Base-by-base conservation (phyloP, 2,797 vertebrate species). In the Lithobates sylvaticus region DNA sequence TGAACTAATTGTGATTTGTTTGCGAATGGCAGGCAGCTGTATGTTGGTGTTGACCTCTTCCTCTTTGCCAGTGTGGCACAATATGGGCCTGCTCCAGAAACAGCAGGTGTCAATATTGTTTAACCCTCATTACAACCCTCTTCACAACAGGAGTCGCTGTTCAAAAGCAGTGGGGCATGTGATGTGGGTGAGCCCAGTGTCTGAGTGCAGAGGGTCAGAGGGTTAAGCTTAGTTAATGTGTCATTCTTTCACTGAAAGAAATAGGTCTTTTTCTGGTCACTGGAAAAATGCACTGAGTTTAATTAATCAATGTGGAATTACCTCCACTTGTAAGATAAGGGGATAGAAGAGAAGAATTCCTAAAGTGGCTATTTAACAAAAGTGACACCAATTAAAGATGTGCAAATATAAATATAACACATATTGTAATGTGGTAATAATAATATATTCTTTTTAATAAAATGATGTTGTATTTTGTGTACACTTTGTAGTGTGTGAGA, bases 31-130 rank as follows among this genome's bases (percentile, higher is more conserved):
- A 78, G 79, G 80, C 85, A 86, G 85, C 85, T 86, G 85, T 26
- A 78, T 74, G 39, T 78, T 67, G 58, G 74, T 29, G 29, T 47
- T 86, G 85, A 86, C 85, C 85, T 76, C 29, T 34, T 83, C 75
- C 72, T 68, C 85, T 65, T 68, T 67, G 67, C 29, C 21, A 26
- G 72, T 83, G 85, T 64, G 73, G 7, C 39, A 71, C 79, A 72
- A 76, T 77, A 82, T 82, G 79, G 50, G 67, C 10, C 73, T 64
- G 26, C 29, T 78, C 74, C 80, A 78, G 71, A 64, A 82, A 65
- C 85, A 86, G 85, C 85, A 86, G 85, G 85, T 86, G 85, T 50
- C 80, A 77, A 86, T 73, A 86, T 86, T 86, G 85, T 82, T 83
- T 64, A 83, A 10, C 68, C 79, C 85, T 83, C 85, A 86, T 86